phyloP scores from a whole-genome alignment of 2,797 vertebrate species.

The Parauchenoglanis ngamensis region DNA sequence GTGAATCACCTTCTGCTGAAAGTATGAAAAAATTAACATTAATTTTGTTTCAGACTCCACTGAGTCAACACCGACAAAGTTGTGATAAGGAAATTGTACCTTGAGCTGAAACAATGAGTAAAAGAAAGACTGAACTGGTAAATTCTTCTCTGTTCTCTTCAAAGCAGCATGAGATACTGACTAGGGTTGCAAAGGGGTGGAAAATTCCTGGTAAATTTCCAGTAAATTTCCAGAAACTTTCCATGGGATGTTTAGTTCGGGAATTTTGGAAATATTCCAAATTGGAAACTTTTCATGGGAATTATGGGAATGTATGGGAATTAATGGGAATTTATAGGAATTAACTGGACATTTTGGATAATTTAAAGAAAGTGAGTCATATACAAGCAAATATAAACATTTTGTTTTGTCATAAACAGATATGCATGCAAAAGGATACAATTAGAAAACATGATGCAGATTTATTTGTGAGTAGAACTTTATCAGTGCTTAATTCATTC shows the following conservation, averaged over 20 bases:
- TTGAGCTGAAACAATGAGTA: neutral
- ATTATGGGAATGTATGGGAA: neutral
- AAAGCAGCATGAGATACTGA: neutral
- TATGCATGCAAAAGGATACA: neutral
- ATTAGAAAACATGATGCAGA: neutral
- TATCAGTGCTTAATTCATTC: neutral
- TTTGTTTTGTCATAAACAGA: neutral
- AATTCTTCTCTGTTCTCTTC: neutral
- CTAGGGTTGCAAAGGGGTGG: constrained; percentile 7
- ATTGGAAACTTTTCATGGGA: neutral
- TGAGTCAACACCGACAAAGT: neutral
- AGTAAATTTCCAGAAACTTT: neutral
- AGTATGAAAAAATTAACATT: neutral
- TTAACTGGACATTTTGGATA: neutral
- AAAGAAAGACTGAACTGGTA: neutral
- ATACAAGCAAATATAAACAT: neutral
- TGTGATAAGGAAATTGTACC: neutral
- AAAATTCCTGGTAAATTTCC: neutral
- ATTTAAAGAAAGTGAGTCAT: neutral
- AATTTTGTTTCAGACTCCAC: neutral
- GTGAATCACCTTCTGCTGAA: neutral
- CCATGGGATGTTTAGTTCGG: neutral
- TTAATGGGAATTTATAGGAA: neutral
- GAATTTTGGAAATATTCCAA: neutral
- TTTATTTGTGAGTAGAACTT: neutral